These are phyloP conservation scores for Acleris sparsana DNA, from an alignment of 2,888 invertebrate species.

Conservation along the genomic window DNA sequence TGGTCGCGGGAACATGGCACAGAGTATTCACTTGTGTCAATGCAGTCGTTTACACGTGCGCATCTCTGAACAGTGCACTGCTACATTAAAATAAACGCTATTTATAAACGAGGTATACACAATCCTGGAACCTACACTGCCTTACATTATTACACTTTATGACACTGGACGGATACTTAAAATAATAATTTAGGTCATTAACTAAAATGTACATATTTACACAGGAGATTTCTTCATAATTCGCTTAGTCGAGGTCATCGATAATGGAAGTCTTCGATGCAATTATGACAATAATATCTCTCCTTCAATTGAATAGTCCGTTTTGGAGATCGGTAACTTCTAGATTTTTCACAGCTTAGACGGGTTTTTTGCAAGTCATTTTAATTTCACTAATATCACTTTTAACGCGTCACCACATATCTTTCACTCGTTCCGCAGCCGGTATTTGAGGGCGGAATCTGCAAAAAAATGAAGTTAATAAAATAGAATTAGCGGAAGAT, in stretches of 20 bases:
- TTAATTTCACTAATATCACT: conserved; percentile 24
- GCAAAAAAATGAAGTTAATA: conserved; percentile 41
- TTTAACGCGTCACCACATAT: conserved; percentile 78
- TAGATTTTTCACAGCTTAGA: conserved; percentile 32
- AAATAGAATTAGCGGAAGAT: background rate
- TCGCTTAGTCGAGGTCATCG: conserved; percentile 7
- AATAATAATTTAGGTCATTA: conserved; percentile 45
- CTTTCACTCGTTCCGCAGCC: conserved; percentile 79
- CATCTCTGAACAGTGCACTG: conserved; percentile 19
- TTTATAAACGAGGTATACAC: conserved; percentile 44
- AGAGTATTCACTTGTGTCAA: conserved; percentile 75
- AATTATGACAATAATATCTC: background rate
- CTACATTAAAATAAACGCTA: conserved; percentile 21
- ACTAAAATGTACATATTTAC: conserved; percentile 75
- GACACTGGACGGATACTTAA: conserved; percentile 72
- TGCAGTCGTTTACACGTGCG: conserved; percentile 41
- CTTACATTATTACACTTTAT: conserved; percentile 56
- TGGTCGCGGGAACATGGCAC: conserved; percentile 64
- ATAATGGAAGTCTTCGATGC: conserved; percentile 8
- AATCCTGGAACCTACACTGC: conserved; percentile 32
- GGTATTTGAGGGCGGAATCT: conserved; percentile 79
- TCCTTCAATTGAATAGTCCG: conserved; percentile 22
- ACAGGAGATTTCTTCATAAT: conserved; percentile 39
- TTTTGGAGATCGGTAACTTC: conserved; percentile 39
- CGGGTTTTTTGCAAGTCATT: conserved; percentile 26